Conservation (phyloP, 2,888 invertebrate species). For the Petrolisthes cinctipes region DNA sequence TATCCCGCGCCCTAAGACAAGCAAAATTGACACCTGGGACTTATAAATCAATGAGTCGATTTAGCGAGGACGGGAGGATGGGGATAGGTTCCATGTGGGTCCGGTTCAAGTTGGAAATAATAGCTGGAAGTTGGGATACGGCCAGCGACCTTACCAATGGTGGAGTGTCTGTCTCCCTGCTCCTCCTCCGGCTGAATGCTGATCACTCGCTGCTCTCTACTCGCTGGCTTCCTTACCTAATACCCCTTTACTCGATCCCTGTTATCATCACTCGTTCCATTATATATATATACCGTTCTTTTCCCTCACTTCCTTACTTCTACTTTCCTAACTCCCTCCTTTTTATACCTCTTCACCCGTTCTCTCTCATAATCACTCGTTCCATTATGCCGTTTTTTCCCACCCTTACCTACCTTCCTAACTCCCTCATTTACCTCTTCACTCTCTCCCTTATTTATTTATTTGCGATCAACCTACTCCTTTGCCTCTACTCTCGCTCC, state of each 20-base stretch:
- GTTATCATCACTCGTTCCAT: neutral
- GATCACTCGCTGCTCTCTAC: neutral
- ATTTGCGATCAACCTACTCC: neutral
- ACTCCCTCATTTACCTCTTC: neutral
- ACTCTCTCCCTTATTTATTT: conserved; percentile 8
- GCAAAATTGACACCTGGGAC: conserved; percentile 56
- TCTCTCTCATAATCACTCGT: neutral
- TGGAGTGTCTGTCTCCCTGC: conserved; percentile 6
- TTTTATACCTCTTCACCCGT: neutral
- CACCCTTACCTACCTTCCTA: neutral
- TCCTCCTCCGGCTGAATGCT: conserved; percentile 33
- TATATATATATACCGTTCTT: neutral
- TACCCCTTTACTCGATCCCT: neutral
- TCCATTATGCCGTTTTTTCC: neutral
- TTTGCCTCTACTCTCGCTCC: neutral
- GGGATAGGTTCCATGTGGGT: conserved; percentile 17
- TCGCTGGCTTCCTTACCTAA: neutral
- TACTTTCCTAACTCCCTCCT: neutral
- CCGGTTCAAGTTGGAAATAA: conserved; percentile 22
- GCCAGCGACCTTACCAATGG: conserved; percentile 17
- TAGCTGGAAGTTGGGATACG: conserved; percentile 26
- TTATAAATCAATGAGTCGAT: conserved; percentile 53
- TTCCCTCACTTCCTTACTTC: neutral
- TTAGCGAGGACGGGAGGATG: conserved; percentile 28
- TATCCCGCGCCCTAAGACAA: conserved; percentile 55